A percentile compares a stretch with the other conserved stretches of the same genome.
phyloP scores from a whole-genome alignment of 2,113 vertebrate genomes.

The Eubucco bourcierii region DNA sequence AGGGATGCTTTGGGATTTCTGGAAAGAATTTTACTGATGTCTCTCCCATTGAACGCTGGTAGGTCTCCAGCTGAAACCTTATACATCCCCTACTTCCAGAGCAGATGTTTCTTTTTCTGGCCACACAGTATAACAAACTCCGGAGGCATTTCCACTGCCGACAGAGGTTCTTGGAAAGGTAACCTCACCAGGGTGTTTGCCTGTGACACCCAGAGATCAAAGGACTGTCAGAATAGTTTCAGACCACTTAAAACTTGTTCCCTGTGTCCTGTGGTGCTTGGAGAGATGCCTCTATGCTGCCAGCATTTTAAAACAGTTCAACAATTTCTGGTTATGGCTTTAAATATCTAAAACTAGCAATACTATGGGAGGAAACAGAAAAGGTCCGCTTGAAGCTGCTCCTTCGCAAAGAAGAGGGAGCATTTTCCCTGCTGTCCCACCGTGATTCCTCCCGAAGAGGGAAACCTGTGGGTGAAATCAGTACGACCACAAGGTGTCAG shows the following conservation, averaged over 20 bases:
- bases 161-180: neutral
- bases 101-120: neutral
- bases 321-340: neutral
- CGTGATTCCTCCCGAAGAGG: fast-evolving
- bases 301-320: neutral
- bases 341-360: neutral
- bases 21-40: neutral
- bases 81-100: neutral
- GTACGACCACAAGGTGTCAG: slow-evolving; percentile 50
- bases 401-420: neutral
- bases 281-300: neutral
- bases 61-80: neutral
- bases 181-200: neutral
- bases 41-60: neutral
- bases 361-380: neutral
- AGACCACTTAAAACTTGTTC: neutral
- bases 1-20: neutral
- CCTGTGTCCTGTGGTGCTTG: neutral
- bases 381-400: neutral
- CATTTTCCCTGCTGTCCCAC: neutral
- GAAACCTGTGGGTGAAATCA: neutral
- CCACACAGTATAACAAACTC: neutral
- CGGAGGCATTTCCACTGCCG: neutral
- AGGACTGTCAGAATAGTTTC: neutral
- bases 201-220: neutral